Evolutionary conservation across 1,140 invertebrate genomes (phyloP).

Genomic region (Daktulosphaira vitifoliae): DNA sequence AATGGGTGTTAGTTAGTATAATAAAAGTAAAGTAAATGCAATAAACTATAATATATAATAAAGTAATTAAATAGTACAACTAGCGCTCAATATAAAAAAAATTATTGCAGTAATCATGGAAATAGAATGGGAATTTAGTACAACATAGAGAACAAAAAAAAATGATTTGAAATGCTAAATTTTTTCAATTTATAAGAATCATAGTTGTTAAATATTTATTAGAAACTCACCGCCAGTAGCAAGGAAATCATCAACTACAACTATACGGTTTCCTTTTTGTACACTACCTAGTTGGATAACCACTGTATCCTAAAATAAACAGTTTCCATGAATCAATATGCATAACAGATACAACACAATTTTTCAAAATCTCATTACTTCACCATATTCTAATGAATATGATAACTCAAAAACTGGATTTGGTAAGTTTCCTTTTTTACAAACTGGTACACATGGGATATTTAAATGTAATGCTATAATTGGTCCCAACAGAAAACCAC

Average conservation of each 20-base stretch:
- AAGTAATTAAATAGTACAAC: too few species aligned
- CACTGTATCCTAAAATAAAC: slow-evolving; percentile 60
- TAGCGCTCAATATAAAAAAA: too few species aligned
- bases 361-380: slow-evolving; percentile 49
- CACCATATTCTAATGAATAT: slow-evolving; percentile 85
- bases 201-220: too few species aligned
- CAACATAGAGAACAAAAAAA: too few species aligned
- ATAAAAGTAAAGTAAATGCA: too few species aligned
- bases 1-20: too few species aligned
- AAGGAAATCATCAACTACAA: slow-evolving; percentile 85
- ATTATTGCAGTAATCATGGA: too few species aligned
- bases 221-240: slow-evolving; percentile 79
- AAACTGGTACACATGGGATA: slow-evolving; percentile 80
- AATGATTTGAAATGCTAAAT: too few species aligned
- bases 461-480: slow-evolving; percentile 68
- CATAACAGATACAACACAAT: too few species aligned
- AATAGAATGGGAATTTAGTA: too few species aligned
- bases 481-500: slow-evolving; percentile 89
- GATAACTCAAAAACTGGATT: slow-evolving; percentile 61
- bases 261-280: slow-evolving; percentile 57
- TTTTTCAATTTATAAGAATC: too few species aligned
- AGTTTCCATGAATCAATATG: neutral
- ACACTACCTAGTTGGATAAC: slow-evolving; percentile 73
- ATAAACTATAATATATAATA: too few species aligned
- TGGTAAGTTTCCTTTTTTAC: slow-evolving; percentile 92